A percentile compares a stretch with the other conserved stretches of the same genome.
Evolutionary conservation across 2,113 vertebrate genomes (phyloP).

Genomic region (Archocentrus centrarchus): DNA sequence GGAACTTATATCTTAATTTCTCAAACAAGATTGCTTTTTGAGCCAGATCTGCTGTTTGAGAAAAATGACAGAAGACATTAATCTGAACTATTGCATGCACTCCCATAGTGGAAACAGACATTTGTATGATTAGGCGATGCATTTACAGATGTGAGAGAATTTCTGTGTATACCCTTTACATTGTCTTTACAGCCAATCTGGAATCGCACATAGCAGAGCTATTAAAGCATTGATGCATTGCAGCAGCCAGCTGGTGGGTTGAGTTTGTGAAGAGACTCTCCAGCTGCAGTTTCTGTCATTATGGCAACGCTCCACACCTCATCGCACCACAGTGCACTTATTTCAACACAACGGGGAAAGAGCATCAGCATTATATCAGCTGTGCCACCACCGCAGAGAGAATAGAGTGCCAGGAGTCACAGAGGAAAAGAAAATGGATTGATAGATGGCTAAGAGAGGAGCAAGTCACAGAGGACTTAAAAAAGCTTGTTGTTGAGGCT

Average conservation of each 20-base stretch:
- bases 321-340: slow-evolving; percentile 65
- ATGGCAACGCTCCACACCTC: slow-evolving; percentile 64
- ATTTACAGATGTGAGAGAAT: slow-evolving; percentile 31
- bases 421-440: slow-evolving; percentile 55
- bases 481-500: slow-evolving; percentile 48
- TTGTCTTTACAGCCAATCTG: slow-evolving; percentile 52
- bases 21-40: neutral
- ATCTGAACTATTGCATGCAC: slow-evolving; percentile 12
- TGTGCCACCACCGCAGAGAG: slow-evolving; percentile 45
- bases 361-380: slow-evolving; percentile 67
- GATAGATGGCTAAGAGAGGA: slow-evolving; percentile 42
- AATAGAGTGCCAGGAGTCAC: slow-evolving; percentile 64
- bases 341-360: slow-evolving; percentile 64
- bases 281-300: slow-evolving; percentile 68
- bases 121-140: slow-evolving; percentile 28
- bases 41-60: neutral
- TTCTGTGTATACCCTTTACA: slow-evolving; percentile 35
- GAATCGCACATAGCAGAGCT: slow-evolving; percentile 1
- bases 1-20: neutral
- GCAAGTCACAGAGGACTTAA: slow-evolving; percentile 38
- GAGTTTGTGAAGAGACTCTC: slow-evolving; percentile 64
- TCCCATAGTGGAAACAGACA: slow-evolving; percentile 23
- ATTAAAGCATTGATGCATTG: slow-evolving; percentile 68
- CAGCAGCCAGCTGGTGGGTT: slow-evolving; percentile 59
- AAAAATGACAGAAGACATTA: slow-evolving; percentile 10